Evolutionary conservation across 2,888 invertebrate genomes (phyloP).

Genomic region (Mythimna lalbum): DNA sequence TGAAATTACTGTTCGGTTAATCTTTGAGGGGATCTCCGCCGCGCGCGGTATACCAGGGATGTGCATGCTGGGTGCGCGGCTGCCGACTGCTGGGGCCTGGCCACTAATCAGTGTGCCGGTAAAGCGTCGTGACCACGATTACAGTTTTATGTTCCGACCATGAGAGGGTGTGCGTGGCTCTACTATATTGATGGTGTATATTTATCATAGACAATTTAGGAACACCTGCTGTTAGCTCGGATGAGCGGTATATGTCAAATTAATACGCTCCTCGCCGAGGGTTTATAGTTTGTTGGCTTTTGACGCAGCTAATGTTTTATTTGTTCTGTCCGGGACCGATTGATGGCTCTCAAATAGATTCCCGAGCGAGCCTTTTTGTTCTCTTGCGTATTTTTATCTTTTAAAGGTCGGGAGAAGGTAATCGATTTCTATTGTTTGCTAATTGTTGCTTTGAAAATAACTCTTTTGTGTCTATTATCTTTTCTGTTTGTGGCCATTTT

Average conservation of each 20-base stretch:
- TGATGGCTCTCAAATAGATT: slow-evolving; percentile 67
- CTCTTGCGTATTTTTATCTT: slow-evolving; percentile 54
- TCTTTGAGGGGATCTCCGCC: slow-evolving; percentile 32
- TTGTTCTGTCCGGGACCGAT: slow-evolving; percentile 69
- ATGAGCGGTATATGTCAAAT: slow-evolving; percentile 84
- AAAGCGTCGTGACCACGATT: slow-evolving; percentile 79
- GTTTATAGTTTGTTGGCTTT: slow-evolving; percentile 71
- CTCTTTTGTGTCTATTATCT: slow-evolving; percentile 27
- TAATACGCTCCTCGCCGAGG: slow-evolving; percentile 72
- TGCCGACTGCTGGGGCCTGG: slow-evolving; percentile 36
- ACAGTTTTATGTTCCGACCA: slow-evolving; percentile 75
- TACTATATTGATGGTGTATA: slow-evolving; percentile 84
- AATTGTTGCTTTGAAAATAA: slow-evolving; percentile 50
- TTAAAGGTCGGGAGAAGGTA: slow-evolving; percentile 49
- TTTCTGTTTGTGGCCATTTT: slow-evolving; percentile 5
- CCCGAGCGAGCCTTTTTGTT: slow-evolving; percentile 59
- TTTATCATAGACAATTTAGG: slow-evolving; percentile 87
- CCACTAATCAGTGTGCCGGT: slow-evolving; percentile 69
- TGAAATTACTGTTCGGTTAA: slow-evolving; percentile 38
- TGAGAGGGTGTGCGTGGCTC: slow-evolving; percentile 78
- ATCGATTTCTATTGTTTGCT: slow-evolving; percentile 61
- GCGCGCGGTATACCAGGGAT: slow-evolving; percentile 9
- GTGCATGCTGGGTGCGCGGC: background rate
- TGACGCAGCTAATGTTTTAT: slow-evolving; percentile 75
- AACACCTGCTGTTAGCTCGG: slow-evolving; percentile 87